Conservation (phyloP, 2,797 vertebrate species). For the Cirrhinus mrigala region DNA sequence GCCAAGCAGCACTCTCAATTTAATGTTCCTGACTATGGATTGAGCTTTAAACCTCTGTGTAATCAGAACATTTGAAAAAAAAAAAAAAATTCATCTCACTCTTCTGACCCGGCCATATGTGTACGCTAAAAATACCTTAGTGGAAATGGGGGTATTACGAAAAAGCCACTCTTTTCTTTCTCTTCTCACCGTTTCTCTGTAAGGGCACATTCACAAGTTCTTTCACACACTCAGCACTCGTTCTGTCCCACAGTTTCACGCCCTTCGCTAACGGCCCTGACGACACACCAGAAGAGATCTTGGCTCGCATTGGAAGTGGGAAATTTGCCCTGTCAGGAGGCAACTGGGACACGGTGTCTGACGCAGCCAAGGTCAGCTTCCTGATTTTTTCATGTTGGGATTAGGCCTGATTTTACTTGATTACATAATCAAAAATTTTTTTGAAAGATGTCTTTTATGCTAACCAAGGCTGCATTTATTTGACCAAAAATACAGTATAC, state of each 20-base stretch:
- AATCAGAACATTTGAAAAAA: constrained; percentile 59
- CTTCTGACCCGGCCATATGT: constrained; percentile 34
- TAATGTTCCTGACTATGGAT: constrained; percentile 55
- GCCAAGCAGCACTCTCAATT: constrained; percentile 45
- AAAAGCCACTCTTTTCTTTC: constrained; percentile 3
- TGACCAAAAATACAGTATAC: neutral
- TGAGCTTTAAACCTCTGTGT: constrained; percentile 60
- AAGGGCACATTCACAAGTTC: constrained; percentile 10
- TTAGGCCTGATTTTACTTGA: neutral
- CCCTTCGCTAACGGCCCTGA: constrained; percentile 94
- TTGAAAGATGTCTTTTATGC: neutral
- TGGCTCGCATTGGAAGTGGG: constrained; percentile 93
- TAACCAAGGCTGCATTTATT: neutral
- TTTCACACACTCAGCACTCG: constrained; percentile 35
- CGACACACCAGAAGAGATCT: constrained; percentile 92
- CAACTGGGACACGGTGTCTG: constrained; percentile 95
- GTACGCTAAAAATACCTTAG: constrained; percentile 29
- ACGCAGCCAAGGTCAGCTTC: constrained; percentile 87
- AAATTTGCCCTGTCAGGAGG: constrained; percentile 90
- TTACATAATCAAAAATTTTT: neutral
- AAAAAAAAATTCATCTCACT: constrained; percentile 43
- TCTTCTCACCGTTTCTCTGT: constrained; percentile 25
- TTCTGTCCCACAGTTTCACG: constrained; percentile 83
- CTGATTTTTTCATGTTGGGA: neutral
- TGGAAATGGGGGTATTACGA: constrained; percentile 17